phyloP scores from a whole-genome alignment of 1,140 invertebrate genomes.

The Pantala flavescens region DNA sequence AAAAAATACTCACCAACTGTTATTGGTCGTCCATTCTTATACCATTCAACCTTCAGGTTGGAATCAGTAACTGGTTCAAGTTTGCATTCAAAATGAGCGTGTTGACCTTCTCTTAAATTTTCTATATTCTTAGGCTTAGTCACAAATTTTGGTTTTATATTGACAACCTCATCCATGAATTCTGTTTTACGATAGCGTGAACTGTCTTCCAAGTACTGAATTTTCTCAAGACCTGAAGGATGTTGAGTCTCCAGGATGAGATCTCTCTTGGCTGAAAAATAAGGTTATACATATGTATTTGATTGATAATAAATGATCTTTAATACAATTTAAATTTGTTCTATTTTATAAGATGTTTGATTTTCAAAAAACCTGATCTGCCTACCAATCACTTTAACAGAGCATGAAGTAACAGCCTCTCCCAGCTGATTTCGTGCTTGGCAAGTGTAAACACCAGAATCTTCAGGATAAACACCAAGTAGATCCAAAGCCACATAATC shows the following conservation, averaged over 20 bases:
- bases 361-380: too few relatives aligned
- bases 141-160: constrained; percentile 70
- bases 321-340: neutral
- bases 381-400: constrained; percentile 64
- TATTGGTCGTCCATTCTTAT: constrained; percentile 77
- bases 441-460: constrained; percentile 92
- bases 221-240: constrained; percentile 76
- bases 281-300: neutral
- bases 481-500: constrained; percentile 95
- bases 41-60: constrained; percentile 90
- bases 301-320: neutral
- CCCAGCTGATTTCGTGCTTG: constrained; percentile 83
- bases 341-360: neutral
- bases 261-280: constrained; percentile 62
- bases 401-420: constrained; percentile 87
- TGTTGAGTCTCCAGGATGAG: constrained; percentile 74
- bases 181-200: constrained; percentile 75
- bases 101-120: constrained; percentile 77
- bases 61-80: constrained; percentile 92
- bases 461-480: constrained; percentile 88
- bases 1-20: constrained; percentile 51
- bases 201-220: constrained; percentile 80
- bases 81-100: constrained; percentile 96
- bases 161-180: constrained; percentile 70
- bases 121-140: constrained; percentile 76